Evolutionary conservation across 1,140 invertebrate genomes (phyloP).

Genomic region (Agrilus planipennis): DNA sequence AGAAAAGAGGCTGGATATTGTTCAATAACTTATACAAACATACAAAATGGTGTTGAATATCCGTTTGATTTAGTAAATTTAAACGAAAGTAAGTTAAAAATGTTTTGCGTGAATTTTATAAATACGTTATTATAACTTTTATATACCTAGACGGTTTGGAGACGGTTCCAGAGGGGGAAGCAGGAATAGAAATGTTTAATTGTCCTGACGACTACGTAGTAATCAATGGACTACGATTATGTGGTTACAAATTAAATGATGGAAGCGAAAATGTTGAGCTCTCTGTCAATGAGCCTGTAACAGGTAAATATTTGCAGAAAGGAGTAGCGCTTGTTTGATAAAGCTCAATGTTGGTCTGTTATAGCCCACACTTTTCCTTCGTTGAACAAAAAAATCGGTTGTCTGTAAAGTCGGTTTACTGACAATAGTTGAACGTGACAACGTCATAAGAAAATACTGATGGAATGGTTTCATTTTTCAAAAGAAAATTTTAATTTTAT

Average conservation of each 20-base stretch:
- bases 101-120: not conserved
- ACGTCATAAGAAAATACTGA: too few relatives aligned
- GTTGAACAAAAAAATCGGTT: too few relatives aligned
- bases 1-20: slow-evolving; percentile 47
- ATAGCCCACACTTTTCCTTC: too few relatives aligned
- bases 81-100: slow-evolving; percentile 37
- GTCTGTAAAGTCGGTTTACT: too few relatives aligned
- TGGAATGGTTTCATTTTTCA: too few relatives aligned
- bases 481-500: too few relatives aligned
- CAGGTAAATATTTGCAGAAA: slow-evolving; percentile 35
- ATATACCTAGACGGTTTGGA: slow-evolving; percentile 39
- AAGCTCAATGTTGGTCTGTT: too few relatives aligned
- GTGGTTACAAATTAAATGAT: slow-evolving; percentile 62
- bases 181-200: slow-evolving; percentile 57
- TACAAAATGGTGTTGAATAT: slow-evolving; percentile 33
- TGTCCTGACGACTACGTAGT: slow-evolving; percentile 61
- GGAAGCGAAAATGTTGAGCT: slow-evolving; percentile 47
- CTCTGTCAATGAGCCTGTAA: slow-evolving; percentile 50
- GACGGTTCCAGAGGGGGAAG: slow-evolving; percentile 49
- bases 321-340: too few relatives aligned
- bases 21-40: slow-evolving; percentile 47
- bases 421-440: too few relatives aligned
- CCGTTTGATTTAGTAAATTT: slow-evolving; percentile 53
- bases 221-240: slow-evolving; percentile 52
- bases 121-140: not conserved